Base-by-base conservation (phyloP, 92 coral and sea anemone species). In the Epizoanthus scotinus region DNA sequence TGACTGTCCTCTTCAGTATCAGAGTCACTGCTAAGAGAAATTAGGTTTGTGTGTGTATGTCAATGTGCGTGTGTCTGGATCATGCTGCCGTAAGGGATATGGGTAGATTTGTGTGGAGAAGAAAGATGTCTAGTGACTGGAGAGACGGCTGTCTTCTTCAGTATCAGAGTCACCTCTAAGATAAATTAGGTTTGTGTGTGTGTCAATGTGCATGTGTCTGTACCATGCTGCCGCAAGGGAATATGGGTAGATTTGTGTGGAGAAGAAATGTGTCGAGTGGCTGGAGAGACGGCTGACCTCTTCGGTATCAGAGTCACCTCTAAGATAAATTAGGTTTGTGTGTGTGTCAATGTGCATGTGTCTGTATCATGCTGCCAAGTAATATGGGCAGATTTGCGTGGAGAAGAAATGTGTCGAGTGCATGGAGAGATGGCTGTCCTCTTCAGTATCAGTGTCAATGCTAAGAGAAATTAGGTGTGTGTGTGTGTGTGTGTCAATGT, bases 81-180 rank as follows among this genome's bases (percentile, higher is more conserved):
- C 72, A 88, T 26, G 61, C 78, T 0, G 98, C 98, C 12, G 97
- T 97, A 28, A 82, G 75, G 50, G 87, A 88, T 95, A 95, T 81
- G 94, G 98, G 6, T 94, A 95, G 67, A 67, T 77, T 15, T 79
- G 29, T 17, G 85, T 94, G 0, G 91, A 88, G 79, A 78, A 78
- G 8, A 95, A 85, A 53, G 92, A 97, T 87, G 83, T 92, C 22
- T 90, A 95, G 67, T 95, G 97, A 95, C 87, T 95, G 26, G 98
- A 95, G 75, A 86, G 97, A 87, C 70, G 97, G 22, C 85, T 95
- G 2, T 87, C 97, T 0, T 95, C 98, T 5, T 85, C 92, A 49
- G 87, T 94, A 63, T 84, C 97, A 14, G 91, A 90, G 14, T 34
- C 82, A n/a, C 89, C 92, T 40, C 90, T 95, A 10, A 90, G 85